Evolutionary conservation across 1,140 invertebrate genomes (phyloP).

Genomic region (Helicoverpa zea): DNA sequence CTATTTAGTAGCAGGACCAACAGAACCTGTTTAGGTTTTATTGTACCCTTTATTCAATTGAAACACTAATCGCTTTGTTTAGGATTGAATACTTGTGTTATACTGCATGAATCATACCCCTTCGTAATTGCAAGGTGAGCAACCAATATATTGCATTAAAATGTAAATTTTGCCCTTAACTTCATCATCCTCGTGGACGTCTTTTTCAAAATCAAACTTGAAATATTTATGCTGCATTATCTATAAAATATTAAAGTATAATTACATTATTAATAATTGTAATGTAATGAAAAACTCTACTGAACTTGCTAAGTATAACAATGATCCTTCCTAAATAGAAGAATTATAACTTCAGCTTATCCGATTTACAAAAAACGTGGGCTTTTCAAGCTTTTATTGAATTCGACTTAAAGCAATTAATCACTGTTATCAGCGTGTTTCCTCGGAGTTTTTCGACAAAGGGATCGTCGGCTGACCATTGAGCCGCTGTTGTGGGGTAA

Average conservation of each 20-base stretch:
- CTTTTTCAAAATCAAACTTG: not conserved
- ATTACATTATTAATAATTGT: too few species aligned
- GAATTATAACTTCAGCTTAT: constrained; percentile 61
- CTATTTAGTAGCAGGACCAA: constrained; percentile 52
- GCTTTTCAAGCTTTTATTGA: constrained; percentile 76
- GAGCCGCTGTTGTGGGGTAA: constrained; percentile 74
- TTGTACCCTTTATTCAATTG: constrained; percentile 56
- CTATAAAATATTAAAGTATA: not conserved
- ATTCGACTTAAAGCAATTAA: constrained; percentile 83
- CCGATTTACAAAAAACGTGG: constrained; percentile 61
- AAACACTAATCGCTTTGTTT: constrained; percentile 29
- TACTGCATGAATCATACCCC: constrained; percentile 14
- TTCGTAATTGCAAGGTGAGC: not conserved
- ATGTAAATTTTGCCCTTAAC: constrained; percentile 6
- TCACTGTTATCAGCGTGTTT: constrained; percentile 83
- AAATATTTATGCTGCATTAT: not conserved
- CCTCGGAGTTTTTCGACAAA: constrained; percentile 74
- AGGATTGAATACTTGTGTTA: constrained; percentile 19
- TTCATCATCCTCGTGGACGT: not conserved
- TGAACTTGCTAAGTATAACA: not conserved
- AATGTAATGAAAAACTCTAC: not conserved
- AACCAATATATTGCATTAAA: constrained; percentile 1
- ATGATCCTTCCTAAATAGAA: constrained; percentile 50
- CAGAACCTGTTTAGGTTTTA: constrained; percentile 62
- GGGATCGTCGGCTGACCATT: constrained; percentile 76